Conservation (phyloP, 2,113 vertebrate genomes). For the Heteronetta atricapilla region DNA sequence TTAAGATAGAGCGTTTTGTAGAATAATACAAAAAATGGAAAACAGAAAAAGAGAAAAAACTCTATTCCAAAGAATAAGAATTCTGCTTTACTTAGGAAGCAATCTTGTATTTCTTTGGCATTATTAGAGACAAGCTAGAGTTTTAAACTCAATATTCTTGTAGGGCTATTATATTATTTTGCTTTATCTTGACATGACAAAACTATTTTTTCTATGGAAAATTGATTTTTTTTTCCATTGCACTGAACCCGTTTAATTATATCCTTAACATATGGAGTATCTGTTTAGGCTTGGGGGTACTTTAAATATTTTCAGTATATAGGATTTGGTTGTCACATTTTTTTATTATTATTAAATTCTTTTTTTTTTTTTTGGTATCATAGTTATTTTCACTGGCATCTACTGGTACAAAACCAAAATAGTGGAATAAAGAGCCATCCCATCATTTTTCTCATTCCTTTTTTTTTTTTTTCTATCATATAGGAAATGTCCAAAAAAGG, state of each 20-base stretch:
- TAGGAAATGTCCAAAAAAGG: neutral
- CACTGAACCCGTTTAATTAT: neutral
- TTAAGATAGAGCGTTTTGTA: neutral
- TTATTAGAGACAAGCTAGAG: neutral
- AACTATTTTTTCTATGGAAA: neutral
- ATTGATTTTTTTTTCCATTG: neutral
- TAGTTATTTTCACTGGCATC: neutral
- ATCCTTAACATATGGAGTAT: neutral
- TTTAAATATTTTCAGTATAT: neutral
- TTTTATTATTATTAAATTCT: neutral
- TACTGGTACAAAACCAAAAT: neutral
- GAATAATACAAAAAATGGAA: neutral
- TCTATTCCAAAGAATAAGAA: neutral
- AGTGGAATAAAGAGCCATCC: neutral
- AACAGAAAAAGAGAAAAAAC: neutral
- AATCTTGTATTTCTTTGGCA: neutral
- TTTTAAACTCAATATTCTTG: neutral
- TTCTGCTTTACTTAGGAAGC: neutral
- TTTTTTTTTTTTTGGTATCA: neutral
- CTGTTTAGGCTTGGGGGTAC: neutral
- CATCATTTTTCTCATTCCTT: neutral
- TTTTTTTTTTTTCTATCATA: neutral
- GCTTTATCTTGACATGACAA: neutral
- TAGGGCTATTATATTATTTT: neutral
- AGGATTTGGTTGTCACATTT: neutral